A percentile compares a stretch with the other conserved stretches of the same genome.
Evolutionary conservation across 2,888 invertebrate genomes (phyloP).

Genomic region (Clitarchus hookeri): DNA sequence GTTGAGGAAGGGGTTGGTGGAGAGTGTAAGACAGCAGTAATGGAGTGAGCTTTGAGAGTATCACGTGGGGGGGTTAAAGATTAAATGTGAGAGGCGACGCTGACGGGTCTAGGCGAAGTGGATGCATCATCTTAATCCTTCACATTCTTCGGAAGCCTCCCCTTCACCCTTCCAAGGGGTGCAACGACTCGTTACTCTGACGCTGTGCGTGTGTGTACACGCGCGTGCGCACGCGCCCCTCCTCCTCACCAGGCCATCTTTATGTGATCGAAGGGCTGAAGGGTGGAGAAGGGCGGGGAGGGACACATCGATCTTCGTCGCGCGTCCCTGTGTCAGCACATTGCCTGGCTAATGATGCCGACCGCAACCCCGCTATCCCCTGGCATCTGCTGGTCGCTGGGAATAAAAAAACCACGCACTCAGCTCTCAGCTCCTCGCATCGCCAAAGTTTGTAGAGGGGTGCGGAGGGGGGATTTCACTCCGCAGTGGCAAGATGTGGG

Average conservation of each 20-base stretch:
- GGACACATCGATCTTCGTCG: conserved; percentile 28
- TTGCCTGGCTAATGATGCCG: conserved; percentile 32
- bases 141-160: not conserved
- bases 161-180: not conserved
- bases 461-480: no score
- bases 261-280: not conserved
- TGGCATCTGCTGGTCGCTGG: not conserved
- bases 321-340: conserved; percentile 32
- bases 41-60: not conserved
- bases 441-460: no score
- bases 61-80: not conserved
- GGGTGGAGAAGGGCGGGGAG: not conserved
- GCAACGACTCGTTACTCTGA: not conserved
- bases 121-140: not conserved
- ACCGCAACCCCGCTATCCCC: not conserved
- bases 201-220: not conserved
- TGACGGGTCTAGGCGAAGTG: not conserved
- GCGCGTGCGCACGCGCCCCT: not conserved
- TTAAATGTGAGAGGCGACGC: not conserved
- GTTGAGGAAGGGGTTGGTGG: no score
- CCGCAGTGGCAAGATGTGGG: no score
- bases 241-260: not conserved
- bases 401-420: not conserved
- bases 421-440: not conserved
- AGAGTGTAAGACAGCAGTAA: not conserved